These are phyloP conservation scores for Eurypyga helias DNA, from an alignment of 2,113 vertebrate genomes.

Conservation along the genomic window DNA sequence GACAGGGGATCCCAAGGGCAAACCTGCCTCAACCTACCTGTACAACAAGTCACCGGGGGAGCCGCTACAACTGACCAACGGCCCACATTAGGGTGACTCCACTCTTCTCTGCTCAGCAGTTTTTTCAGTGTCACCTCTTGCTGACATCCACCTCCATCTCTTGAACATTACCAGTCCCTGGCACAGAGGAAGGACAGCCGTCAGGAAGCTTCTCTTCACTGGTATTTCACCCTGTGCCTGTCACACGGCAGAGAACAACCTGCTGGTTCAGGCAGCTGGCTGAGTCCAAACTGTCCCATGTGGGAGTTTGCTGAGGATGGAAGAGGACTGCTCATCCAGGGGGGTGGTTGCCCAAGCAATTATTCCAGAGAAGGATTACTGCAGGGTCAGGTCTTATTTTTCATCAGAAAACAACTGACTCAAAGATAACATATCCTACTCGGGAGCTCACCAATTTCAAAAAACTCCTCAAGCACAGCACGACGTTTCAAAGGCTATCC, in stretches of 20 bases:
- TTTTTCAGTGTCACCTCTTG: not conserved
- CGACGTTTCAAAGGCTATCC: rapidly evolving
- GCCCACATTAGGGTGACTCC: rapidly evolving
- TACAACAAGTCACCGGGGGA: too few species aligned
- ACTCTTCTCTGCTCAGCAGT: not conserved
- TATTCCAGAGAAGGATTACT: not conserved
- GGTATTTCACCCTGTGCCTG: not conserved
- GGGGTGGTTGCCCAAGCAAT: not conserved
- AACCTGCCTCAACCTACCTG: not conserved
- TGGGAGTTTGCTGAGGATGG: not conserved
- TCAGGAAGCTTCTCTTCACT: not conserved
- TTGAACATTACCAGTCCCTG: not conserved
- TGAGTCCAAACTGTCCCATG: not conserved
- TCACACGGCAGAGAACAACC: not conserved
- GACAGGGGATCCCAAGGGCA: not conserved
- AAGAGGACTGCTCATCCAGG: not conserved
- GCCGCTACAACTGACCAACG: not conserved
- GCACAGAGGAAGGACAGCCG: not conserved
- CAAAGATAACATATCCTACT: not conserved
- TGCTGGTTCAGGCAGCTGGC: not conserved
- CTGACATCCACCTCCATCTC: not conserved
- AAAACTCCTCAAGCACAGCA: not conserved
- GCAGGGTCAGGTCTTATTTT: not conserved
- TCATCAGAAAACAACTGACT: not conserved
- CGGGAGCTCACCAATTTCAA: not conserved